These are phyloP conservation scores for Diaprepes abbreviatus DNA, from an alignment of 2,888 invertebrate species.

Conservation along the genomic window DNA sequence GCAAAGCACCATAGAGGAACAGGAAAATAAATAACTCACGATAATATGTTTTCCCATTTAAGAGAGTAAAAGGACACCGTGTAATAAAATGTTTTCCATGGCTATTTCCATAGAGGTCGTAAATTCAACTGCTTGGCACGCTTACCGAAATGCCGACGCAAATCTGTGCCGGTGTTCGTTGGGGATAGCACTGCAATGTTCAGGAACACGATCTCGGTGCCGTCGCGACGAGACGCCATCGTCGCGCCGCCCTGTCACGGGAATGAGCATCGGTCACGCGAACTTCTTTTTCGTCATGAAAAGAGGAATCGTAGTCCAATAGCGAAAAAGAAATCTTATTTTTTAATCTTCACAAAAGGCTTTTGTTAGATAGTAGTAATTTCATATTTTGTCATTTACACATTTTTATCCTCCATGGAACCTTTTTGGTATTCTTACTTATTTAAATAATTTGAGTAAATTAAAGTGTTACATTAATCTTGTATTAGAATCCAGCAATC, in stretches of 20 bases:
- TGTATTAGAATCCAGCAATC: too few species aligned
- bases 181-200: slow-evolving; percentile 40
- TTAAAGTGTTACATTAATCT: too few species aligned
- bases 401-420: too few species aligned
- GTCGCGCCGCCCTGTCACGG: slow-evolving; percentile 15
- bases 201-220: slow-evolving; percentile 37
- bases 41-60: slow-evolving; percentile 23
- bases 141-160: slow-evolving; percentile 25
- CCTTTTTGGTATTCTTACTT: too few species aligned
- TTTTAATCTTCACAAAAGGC: background rate
- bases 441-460: too few species aligned
- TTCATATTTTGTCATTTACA: too few species aligned
- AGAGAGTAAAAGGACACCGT: slow-evolving; percentile 20
- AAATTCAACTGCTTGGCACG: slow-evolving; percentile 42
- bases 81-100: slow-evolving; percentile 34
- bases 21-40: slow-evolving; percentile 17
- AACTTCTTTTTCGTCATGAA: slow-evolving; percentile 24
- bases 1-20: background rate
- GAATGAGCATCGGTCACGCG: slow-evolving; percentile 46
- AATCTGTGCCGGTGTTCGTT: slow-evolving; percentile 39
- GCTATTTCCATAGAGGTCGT: slow-evolving; percentile 31
- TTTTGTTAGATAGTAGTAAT: too few species aligned
- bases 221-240: slow-evolving; percentile 35
- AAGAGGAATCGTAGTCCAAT: background rate
- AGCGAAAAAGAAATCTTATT: background rate